phyloP scores from a whole-genome alignment of 35 echinoderm and acorn worm species.

The Ophiothrix spiculata region DNA sequence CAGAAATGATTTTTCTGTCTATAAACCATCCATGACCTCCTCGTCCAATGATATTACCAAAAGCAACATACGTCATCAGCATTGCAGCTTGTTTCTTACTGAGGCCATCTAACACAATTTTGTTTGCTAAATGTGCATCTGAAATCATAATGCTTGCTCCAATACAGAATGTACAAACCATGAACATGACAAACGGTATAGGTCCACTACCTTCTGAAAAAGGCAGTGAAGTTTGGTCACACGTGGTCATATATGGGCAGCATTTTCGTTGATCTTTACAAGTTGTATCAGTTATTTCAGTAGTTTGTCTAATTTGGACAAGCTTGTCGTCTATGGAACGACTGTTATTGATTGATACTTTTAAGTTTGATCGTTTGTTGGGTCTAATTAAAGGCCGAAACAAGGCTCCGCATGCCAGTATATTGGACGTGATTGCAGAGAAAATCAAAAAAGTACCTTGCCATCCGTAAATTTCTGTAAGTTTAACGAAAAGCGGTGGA shows the following conservation, averaged over 20 bases:
- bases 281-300: too few species aligned
- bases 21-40: not conserved
- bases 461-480: not conserved
- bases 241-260: too few species aligned
- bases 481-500: not conserved
- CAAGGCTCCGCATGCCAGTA: not conserved
- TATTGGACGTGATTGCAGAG: not conserved
- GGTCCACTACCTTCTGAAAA: too few species aligned
- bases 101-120: not conserved
- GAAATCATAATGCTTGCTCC: not conserved
- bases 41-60: not conserved
- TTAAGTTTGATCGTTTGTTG: too few species aligned
- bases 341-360: too few species aligned
- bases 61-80: not conserved
- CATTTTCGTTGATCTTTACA: too few species aligned
- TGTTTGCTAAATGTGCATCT: not conserved
- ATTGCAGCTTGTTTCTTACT: not conserved
- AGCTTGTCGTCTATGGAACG: too few species aligned
- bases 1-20: not conserved
- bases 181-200: too few species aligned
- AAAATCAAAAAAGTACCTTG: not conserved
- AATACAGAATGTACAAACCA: not conserved
- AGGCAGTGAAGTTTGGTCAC: too few species aligned
- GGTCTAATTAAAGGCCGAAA: not conserved
- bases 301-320: too few species aligned